Percentiles rank a stretch among this genome's conserved stretches.
Evolutionary conservation across 2,888 invertebrate species (phyloP).

Genomic region (Sussaba pulchella): DNA sequence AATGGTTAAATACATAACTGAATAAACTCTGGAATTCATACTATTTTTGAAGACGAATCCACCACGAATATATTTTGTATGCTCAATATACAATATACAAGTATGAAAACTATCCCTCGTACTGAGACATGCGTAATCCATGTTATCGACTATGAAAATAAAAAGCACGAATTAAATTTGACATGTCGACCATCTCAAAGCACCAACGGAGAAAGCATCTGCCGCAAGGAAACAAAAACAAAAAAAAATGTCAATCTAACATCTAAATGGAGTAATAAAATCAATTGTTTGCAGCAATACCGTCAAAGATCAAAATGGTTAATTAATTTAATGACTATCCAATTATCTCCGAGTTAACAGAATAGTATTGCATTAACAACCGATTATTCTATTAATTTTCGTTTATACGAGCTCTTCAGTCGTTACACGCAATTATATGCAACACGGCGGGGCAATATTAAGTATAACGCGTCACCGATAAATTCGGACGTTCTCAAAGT

Average conservation of each 20-base stretch:
- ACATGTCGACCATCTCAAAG: constrained; percentile 60
- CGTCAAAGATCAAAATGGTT: neutral
- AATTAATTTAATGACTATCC: neutral
- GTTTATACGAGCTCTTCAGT: neutral
- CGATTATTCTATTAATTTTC: neutral
- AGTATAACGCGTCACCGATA: constrained; percentile 52
- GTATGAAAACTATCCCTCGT: constrained; percentile 41
- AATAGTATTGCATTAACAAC: neutral
- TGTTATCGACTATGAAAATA: constrained; percentile 23
- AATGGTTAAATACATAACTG: neutral
- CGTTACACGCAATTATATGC: constrained; percentile 39
- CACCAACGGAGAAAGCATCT: constrained; percentile 39
- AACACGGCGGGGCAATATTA: constrained; percentile 49
- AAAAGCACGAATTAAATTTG: constrained; percentile 45
- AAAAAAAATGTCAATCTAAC: neutral
- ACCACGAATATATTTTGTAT: neutral
- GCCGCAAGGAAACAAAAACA: neutral
- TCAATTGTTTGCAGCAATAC: neutral
- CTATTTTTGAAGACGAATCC: constrained; percentile 1
- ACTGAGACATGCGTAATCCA: constrained; percentile 20
- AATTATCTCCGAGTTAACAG: neutral
- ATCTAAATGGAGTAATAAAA: neutral
- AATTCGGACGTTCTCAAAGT: constrained; percentile 55
- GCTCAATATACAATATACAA: constrained; percentile 49
- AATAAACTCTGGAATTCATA: neutral